phyloP scores from a whole-genome alignment of 2,888 invertebrate species.

The Hirtodrosophila trivittata region DNA sequence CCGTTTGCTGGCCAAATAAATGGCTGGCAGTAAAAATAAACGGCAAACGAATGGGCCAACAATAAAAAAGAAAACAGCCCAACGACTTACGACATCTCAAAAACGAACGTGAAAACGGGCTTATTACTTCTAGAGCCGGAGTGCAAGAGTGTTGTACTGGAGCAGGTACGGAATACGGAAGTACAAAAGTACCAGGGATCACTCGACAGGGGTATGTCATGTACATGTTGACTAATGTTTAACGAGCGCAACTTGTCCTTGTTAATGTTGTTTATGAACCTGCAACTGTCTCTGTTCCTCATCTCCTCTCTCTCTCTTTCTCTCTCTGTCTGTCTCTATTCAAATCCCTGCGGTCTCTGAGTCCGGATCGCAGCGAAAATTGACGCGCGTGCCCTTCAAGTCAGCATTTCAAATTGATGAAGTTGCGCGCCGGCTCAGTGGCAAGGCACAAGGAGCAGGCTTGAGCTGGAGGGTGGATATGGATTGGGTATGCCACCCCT shows the following conservation, averaged over 20 bases:
- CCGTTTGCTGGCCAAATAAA: slow-evolving; percentile 68
- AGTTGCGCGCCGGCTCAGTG: slow-evolving; percentile 54
- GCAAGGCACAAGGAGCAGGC: neutral
- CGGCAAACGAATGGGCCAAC: slow-evolving; percentile 72
- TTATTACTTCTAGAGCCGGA: slow-evolving; percentile 23
- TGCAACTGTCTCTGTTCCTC: slow-evolving; percentile 33
- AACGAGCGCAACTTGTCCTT: slow-evolving; percentile 70
- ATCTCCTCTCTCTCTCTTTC: neutral
- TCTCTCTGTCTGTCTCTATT: slow-evolving; percentile 40
- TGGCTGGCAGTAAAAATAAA: slow-evolving; percentile 77
- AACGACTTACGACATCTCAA: slow-evolving; percentile 71
- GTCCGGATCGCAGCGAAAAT: slow-evolving; percentile 48
- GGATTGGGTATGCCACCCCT: slow-evolving; percentile 36
- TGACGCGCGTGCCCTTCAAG: slow-evolving; percentile 71
- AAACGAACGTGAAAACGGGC: slow-evolving; percentile 67
- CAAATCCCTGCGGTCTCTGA: slow-evolving; percentile 68
- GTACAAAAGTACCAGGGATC: slow-evolving; percentile 5
- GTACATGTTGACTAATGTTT: slow-evolving; percentile 74
- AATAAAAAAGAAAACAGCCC: slow-evolving; percentile 65
- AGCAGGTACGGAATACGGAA: no score
- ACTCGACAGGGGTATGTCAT: slow-evolving; percentile 47
- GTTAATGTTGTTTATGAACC: slow-evolving; percentile 78
- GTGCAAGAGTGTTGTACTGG: no score
- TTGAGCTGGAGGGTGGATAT: slow-evolving; percentile 1
- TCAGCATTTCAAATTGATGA: slow-evolving; percentile 81